Conservation (phyloP, 1,140 invertebrate genomes). For the Wiebesia pumilae region DNA sequence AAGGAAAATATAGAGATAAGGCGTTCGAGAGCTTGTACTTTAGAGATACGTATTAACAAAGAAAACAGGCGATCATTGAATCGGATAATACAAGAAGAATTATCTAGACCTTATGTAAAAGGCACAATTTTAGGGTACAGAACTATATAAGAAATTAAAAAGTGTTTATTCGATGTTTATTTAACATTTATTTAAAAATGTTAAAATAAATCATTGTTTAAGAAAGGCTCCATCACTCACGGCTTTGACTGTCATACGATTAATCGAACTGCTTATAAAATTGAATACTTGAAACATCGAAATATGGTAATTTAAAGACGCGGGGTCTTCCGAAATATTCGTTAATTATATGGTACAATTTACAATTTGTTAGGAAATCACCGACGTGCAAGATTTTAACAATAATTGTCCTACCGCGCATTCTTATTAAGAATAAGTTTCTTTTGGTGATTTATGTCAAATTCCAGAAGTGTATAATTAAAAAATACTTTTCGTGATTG, state of each 20-base stretch:
- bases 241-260: neutral
- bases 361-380: neutral
- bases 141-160: too few species aligned
- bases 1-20: neutral
- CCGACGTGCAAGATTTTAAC: neutral
- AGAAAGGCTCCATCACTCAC: neutral
- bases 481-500: too few species aligned
- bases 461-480: too few species aligned
- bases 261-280: conserved; percentile 14
- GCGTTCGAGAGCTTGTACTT: neutral
- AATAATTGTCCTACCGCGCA: neutral
- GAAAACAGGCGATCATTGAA: neutral
- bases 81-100: neutral
- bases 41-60: conserved; percentile 3
- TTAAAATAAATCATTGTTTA: conserved; percentile 1
- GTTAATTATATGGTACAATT: conserved; percentile 12
- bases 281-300: neutral
- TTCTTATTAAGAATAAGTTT: neutral
- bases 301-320: neutral
- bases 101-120: too few species aligned
- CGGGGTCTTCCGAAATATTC: neutral
- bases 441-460: too few species aligned
- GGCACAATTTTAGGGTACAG: too few species aligned
- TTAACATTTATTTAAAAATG: neutral
- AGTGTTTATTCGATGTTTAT: too few species aligned